Conservation (phyloP, 1,140 invertebrate species). For the Chymomyza costata region DNA sequence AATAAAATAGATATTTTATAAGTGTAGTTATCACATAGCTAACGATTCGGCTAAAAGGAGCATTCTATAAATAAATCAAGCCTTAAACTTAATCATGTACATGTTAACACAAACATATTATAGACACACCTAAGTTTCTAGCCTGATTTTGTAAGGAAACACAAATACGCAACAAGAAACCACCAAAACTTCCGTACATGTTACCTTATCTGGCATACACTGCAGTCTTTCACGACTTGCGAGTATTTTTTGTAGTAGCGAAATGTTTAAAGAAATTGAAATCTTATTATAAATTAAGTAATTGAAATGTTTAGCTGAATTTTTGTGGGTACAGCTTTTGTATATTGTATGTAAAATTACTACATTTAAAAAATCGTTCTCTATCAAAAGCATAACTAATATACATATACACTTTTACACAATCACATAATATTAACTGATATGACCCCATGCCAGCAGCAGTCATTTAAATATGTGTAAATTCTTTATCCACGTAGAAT, state of each 20-base stretch:
- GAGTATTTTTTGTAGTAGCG: not conserved
- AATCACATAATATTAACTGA: no score
- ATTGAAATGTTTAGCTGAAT: conserved; percentile 69
- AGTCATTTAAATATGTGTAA: conserved; percentile 15
- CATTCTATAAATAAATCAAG: not conserved
- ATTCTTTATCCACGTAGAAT: conserved; percentile 1
- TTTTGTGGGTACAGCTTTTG: conserved; percentile 44
- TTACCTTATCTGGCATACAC: conserved; percentile 45
- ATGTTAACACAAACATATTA: conserved; percentile 2
- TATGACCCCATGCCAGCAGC: conserved; percentile 59
- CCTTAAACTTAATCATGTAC: conserved; percentile 4
- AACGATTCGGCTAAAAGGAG: conserved; percentile 37
- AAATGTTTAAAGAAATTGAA: conserved; percentile 16
- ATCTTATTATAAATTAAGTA: conserved; percentile 47
- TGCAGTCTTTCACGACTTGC: not conserved
- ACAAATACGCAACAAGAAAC: conserved; percentile 58
- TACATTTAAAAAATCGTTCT: conserved; percentile 28
- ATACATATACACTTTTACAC: no score
- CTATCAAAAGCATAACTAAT: conserved; percentile 13
- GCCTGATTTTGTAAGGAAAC: conserved; percentile 27
- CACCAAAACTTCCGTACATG: conserved; percentile 69
- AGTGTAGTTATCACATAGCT: conserved; percentile 48
- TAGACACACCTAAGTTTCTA: conserved; percentile 19
- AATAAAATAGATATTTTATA: conserved; percentile 25
- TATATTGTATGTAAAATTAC: conserved; percentile 33